Evolutionary conservation across 2,113 vertebrate species (phyloP).

Genomic region (Regulus satrapa): DNA sequence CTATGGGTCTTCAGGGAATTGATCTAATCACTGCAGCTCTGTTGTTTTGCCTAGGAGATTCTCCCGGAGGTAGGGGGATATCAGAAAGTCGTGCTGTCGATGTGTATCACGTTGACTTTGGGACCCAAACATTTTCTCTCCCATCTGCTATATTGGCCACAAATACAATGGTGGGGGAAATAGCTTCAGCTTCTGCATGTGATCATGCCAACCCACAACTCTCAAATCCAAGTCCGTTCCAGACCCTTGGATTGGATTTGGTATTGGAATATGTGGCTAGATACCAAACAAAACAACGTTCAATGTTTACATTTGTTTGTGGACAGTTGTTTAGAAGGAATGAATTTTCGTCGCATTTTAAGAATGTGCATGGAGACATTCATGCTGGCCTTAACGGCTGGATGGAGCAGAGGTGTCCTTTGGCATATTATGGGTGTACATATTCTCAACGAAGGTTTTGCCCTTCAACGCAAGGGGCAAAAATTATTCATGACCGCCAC

Average conservation of each 20-base stretch:
- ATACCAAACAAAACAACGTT: slow-evolving; percentile 97
- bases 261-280: slow-evolving; percentile 91
- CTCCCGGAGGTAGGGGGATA: slow-evolving; percentile 88
- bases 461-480: slow-evolving; percentile 83
- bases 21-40: slow-evolving; percentile 94
- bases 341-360: slow-evolving; percentile 96
- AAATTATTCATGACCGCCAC: slow-evolving; percentile 89
- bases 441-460: slow-evolving; percentile 95
- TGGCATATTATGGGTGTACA: slow-evolving; percentile 96
- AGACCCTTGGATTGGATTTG: slow-evolving; percentile 89
- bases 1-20: slow-evolving; percentile 91
- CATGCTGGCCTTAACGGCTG: slow-evolving; percentile 97
- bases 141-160: slow-evolving; percentile 93
- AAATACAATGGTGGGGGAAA: slow-evolving; percentile 95
- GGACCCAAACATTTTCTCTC: slow-evolving; percentile 96
- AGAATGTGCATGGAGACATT: slow-evolving; percentile 95
- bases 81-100: slow-evolving; percentile 89
- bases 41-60: slow-evolving; percentile 93
- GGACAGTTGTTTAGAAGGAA: slow-evolving; percentile 94
- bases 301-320: slow-evolving; percentile 97
- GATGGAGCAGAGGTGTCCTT: slow-evolving; percentile 96
- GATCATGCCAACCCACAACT: slow-evolving; percentile 94
- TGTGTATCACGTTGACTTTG: slow-evolving; percentile 84
- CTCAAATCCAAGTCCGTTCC: slow-evolving; percentile 93
- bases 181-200: slow-evolving; percentile 94